Evolutionary conservation across 2,113 vertebrate genomes (phyloP), one percentile per base, ranked within the genome.

Genomic region (Otocyon megalotis): DNA sequence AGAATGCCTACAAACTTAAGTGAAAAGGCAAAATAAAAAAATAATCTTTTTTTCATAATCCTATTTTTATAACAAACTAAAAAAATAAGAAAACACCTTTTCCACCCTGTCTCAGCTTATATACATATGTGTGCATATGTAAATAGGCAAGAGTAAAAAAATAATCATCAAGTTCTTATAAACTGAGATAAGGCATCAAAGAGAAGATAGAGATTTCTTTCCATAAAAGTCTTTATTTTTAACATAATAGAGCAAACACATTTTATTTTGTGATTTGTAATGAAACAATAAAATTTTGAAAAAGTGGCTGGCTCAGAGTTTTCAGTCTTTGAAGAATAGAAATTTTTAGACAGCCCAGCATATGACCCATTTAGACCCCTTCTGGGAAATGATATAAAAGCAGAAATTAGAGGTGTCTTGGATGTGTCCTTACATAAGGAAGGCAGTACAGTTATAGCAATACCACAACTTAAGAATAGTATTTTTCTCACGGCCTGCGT

Each of bases 1-100:
- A 76, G 30, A 32, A 26, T 37, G 54, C 63, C 53, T 56, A 65
- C 3, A 82, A 87, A 69, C 48, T 19, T 93, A 80, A 94, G 0
- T 84, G 28, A 84, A 94, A 97, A 63, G 13, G 0, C 15, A 95
- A 67, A 54, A 76, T 74, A 94, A 95, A 89, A 43, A 80, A 65
- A 28, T 19, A 67, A 67, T 30, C 50, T 35, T 0, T 22, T 86
- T 92, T 85, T 54, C 5, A 72, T 83, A 94, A 71, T 83, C 26
- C 2, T 6, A 16, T 72, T 87, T 56, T 81, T 48, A 60, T 77
- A 88, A 50, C 2, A 83, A 83, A 76, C 7, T 54, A 37, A 50
- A 93, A 53, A 53, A 50, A 28, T 13, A 82, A 60, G 9, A 84
- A 82, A 84, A 5, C 0, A 62, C 26, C 14, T n/a, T 72, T 37